A percentile compares a stretch with the other conserved stretches of the same genome.
phyloP scores from a whole-genome alignment of 2,888 invertebrate species.

The Scelioninae gen. 1 region DNA sequence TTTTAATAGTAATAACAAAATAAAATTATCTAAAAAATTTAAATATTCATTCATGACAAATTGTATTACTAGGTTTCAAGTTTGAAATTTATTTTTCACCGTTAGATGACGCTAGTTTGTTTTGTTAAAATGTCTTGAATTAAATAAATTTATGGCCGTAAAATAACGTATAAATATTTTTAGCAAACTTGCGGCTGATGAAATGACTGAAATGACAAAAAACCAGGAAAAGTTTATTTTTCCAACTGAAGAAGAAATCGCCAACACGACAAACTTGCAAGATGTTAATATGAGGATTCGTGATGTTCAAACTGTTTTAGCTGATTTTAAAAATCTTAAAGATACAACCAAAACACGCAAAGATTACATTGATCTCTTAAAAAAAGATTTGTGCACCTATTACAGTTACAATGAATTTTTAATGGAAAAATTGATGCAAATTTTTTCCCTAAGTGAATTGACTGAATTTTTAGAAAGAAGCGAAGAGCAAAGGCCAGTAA shows the following conservation, averaged over 20 bases:
- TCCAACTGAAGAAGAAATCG: constrained; percentile 90
- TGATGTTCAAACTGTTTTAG: constrained; percentile 91
- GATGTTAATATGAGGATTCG: constrained; percentile 95
- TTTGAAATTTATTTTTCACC: no score
- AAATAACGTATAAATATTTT: no score
- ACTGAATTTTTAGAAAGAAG: constrained; percentile 98
- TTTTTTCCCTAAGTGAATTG: constrained; percentile 94
- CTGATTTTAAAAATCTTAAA: constrained; percentile 90
- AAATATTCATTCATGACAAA: no score
- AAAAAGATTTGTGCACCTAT: constrained; percentile 94
- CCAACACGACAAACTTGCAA: constrained; percentile 90
- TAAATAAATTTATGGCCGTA: constrained; percentile 4
- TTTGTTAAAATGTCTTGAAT: no score
- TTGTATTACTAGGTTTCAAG: no score
- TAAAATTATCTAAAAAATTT: no score
- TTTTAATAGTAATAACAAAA: no score
- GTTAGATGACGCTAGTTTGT: no score
- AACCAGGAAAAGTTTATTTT: constrained; percentile 91
- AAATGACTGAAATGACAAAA: constrained; percentile 92
- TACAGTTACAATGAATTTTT: constrained; percentile 99
- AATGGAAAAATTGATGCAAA: constrained; percentile 95
- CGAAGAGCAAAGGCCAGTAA: constrained; percentile 96
- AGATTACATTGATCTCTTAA: constrained; percentile 92
- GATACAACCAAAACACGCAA: constrained; percentile 85
- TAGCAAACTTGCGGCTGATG: constrained; percentile 90